Conservation (phyloP, 2,888 invertebrate species). For the Dynastes tityus region DNA sequence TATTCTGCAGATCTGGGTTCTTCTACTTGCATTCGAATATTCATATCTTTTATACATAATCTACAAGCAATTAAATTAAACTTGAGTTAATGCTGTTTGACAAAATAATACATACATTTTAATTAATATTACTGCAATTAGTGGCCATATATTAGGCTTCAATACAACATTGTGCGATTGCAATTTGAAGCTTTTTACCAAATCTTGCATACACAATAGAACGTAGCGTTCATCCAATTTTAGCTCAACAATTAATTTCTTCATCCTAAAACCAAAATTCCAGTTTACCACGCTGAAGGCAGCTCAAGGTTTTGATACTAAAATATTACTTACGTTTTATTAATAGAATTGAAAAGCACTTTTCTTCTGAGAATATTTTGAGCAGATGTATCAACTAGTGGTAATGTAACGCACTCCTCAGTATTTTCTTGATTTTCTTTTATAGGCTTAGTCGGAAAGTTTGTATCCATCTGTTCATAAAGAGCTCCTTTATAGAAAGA, state of each 20-base stretch:
- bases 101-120: slow-evolving; percentile 73
- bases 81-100: background rate
- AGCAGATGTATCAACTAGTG: slow-evolving; percentile 78
- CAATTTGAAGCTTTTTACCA: slow-evolving; percentile 79
- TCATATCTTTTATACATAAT: slow-evolving; percentile 52
- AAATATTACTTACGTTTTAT: slow-evolving; percentile 73
- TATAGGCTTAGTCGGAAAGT: slow-evolving; percentile 58
- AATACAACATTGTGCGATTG: slow-evolving; percentile 82
- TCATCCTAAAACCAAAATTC: slow-evolving; percentile 38
- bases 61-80: slow-evolving; percentile 43
- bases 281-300: slow-evolving; percentile 25
- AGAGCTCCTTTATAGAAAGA: slow-evolving; percentile 76
- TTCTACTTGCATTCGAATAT: slow-evolving; percentile 50
- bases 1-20: slow-evolving; percentile 37
- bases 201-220: slow-evolving; percentile 70
- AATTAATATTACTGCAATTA: slow-evolving; percentile 80
- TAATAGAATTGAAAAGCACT: slow-evolving; percentile 80
- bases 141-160: slow-evolving; percentile 81
- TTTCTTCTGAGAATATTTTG: slow-evolving; percentile 79
- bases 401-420: slow-evolving; percentile 71
- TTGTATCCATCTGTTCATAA: slow-evolving; percentile 64
- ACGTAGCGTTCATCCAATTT: slow-evolving; percentile 48
- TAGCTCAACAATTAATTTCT: slow-evolving; percentile 50
- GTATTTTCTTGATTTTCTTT: slow-evolving; percentile 62
- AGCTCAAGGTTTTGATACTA: slow-evolving; percentile 52